Evolutionary conservation across 2,888 invertebrate species (phyloP).

Genomic region (Ennomos fuscantarius): DNA sequence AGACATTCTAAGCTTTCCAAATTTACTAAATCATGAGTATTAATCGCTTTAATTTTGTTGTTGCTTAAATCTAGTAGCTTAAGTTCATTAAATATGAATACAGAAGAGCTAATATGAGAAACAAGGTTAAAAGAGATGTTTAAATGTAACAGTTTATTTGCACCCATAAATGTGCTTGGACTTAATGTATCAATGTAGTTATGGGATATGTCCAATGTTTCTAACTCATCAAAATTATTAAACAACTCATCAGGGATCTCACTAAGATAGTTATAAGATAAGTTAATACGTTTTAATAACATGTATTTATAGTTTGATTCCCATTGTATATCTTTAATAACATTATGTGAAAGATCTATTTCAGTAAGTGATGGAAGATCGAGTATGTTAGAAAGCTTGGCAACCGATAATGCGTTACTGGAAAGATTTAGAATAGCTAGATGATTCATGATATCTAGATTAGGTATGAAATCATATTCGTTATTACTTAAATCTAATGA

Average conservation of each 20-base stretch:
- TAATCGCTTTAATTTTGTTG: constrained; percentile 54
- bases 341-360: constrained; percentile 64
- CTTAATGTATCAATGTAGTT: constrained; percentile 55
- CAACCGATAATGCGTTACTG: constrained; percentile 49
- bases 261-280: constrained; percentile 60
- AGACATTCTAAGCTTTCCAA: constrained; percentile 48
- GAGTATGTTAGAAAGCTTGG: constrained; percentile 48
- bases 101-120: constrained; percentile 52
- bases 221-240: constrained; percentile 48
- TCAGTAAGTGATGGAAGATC: constrained; percentile 45
- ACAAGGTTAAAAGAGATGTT: constrained; percentile 60
- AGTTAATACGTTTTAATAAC: constrained; percentile 50
- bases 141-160: constrained; percentile 52
- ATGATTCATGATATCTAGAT: constrained; percentile 45
- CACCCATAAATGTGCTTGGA: constrained; percentile 60
- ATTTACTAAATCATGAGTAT: constrained; percentile 50
- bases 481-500: constrained; percentile 53
- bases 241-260: constrained; percentile 56
- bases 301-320: constrained; percentile 22
- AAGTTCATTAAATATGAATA: constrained; percentile 59
- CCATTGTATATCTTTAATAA: constrained; percentile 48
- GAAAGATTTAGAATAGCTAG: constrained; percentile 55
- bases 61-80: constrained; percentile 52
- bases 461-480: constrained; percentile 41
- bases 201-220: constrained; percentile 59